Conservation (phyloP, 2,797 vertebrate genomes). For the Peromyscus nudipes region DNA sequence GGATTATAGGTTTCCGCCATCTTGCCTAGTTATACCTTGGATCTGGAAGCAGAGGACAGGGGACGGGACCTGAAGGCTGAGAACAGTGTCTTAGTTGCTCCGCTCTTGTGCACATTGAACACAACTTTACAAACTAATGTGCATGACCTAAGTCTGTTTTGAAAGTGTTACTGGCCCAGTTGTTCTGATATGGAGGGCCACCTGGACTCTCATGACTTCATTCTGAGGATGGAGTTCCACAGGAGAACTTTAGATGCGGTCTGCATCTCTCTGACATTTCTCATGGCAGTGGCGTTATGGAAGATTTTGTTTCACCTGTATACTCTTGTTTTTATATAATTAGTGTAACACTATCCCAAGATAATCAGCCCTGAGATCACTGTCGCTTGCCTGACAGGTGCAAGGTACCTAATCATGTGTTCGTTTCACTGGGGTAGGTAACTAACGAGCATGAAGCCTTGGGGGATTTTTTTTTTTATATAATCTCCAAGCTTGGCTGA, state of each 20-base stretch:
- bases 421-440: conserved; percentile 86
- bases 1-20: too few relatives aligned
- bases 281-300: conserved; percentile 82
- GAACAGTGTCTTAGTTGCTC: neutral
- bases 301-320: conserved; percentile 85
- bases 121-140: conserved; percentile 29
- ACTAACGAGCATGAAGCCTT: conserved; percentile 87
- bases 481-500: conserved; percentile 86
- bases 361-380: conserved; percentile 87
- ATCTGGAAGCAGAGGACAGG: neutral
- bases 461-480: conserved; percentile 72
- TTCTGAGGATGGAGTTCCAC: conserved; percentile 75
- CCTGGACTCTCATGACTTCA: conserved; percentile 71
- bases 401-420: conserved; percentile 87
- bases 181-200: conserved; percentile 73
- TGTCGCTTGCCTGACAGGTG: conserved; percentile 86
- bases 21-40: neutral
- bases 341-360: conserved; percentile 86
- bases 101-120: conserved; percentile 24
- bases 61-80: neutral
- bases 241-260: conserved; percentile 75
- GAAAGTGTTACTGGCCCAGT: conserved; percentile 66
- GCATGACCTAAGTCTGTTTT: conserved; percentile 69
- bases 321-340: conserved; percentile 87
- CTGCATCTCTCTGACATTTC: conserved; percentile 84